A percentile compares a stretch with the other conserved stretches of the same genome.
These are phyloP conservation scores for Erinaceus europaeus DNA, from an alignment of 2,113 vertebrate species.

Conservation along the genomic window DNA sequence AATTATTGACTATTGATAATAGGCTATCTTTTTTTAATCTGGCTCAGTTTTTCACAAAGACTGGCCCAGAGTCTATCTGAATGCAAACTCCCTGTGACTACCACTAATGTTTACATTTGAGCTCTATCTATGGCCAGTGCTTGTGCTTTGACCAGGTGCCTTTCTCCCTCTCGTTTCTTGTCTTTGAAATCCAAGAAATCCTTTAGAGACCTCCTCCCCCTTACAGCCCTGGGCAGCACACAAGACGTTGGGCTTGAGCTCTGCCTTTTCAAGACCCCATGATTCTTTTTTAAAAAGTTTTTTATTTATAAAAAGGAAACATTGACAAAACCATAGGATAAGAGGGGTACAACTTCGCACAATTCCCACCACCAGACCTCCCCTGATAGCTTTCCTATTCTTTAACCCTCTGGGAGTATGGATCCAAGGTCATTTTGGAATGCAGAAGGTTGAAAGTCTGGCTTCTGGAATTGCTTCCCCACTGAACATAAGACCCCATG, in stretches of 20 bases:
- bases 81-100: background rate
- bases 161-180: background rate
- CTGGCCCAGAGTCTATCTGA: background rate
- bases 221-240: background rate
- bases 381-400: too few relatives aligned
- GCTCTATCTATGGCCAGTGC: background rate
- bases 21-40: conserved; percentile 22
- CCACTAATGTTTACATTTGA: background rate
- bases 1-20: background rate
- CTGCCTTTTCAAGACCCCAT: background rate
- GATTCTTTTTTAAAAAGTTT: too few relatives aligned
- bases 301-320: too few relatives aligned
- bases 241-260: background rate
- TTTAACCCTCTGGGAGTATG: too few relatives aligned
- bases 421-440: too few relatives aligned
- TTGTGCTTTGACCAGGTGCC: background rate
- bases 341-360: too few relatives aligned
- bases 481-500: too few relatives aligned
- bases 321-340: too few relatives aligned
- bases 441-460: too few relatives aligned
- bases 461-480: too few relatives aligned
- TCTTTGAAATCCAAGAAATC: background rate
- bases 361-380: too few relatives aligned
- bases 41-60: background rate
- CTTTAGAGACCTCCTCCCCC: background rate